Percentiles rank a stretch among this genome's conserved stretches.
Conservation (phyloP, 64 coral and sea anemone species). For the Montipora cactus region DNA sequence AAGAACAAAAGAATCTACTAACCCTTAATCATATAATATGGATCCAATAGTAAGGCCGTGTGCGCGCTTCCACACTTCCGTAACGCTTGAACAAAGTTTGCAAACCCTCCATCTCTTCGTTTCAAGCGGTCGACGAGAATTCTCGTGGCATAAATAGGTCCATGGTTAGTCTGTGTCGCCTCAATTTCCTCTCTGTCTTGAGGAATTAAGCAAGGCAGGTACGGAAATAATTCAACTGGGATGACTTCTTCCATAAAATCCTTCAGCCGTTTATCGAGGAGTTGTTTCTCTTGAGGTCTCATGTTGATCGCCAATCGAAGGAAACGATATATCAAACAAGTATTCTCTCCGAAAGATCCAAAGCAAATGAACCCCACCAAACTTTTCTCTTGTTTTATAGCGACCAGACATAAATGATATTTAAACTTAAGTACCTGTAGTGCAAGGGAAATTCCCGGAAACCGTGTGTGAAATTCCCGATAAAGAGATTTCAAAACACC, state of each 20-base stretch:
- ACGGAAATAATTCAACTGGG: constrained; percentile 66
- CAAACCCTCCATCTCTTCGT: constrained; percentile 70
- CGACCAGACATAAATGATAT: background rate
- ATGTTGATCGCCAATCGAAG: background rate
- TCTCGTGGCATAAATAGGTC: constrained; percentile 59
- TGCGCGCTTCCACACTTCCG: constrained; percentile 63
- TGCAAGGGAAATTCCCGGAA: constrained; percentile 30
- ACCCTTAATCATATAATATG: constrained; percentile 61
- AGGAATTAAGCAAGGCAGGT: constrained; percentile 21
- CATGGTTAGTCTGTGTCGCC: constrained; percentile 39
- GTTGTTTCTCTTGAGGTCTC: constrained; percentile 37
- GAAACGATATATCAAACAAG: background rate
- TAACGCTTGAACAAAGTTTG: constrained; percentile 76
- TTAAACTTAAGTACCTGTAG: background rate
- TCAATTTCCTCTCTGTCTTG: constrained; percentile 70
- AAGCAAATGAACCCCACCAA: background rate
- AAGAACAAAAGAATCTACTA: background rate
- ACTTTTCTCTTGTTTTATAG: background rate
- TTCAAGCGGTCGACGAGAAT: constrained; percentile 66
- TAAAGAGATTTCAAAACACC: background rate
- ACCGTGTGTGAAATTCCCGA: background rate
- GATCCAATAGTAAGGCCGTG: constrained; percentile 80
- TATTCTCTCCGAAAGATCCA: background rate
- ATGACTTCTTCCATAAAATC: constrained; percentile 67
- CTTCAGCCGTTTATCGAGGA: constrained; percentile 49